phyloP scores from a whole-genome alignment of 64 coral and sea anemone genomes.

The Hydrozoanthus tunicans region DNA sequence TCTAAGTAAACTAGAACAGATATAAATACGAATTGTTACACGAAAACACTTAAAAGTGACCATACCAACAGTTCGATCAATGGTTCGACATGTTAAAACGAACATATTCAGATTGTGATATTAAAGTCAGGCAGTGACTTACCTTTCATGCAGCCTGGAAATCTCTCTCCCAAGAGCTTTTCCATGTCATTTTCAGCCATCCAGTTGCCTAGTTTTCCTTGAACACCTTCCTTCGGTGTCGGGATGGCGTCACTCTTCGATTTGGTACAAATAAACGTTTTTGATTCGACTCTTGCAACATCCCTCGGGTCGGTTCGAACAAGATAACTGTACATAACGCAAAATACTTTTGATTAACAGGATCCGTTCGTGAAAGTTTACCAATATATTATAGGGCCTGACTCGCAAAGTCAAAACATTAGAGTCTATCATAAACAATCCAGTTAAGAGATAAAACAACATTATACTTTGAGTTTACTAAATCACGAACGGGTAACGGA shows the following conservation, averaged over 20 bases:
- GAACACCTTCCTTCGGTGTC: constrained; percentile 58
- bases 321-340: constrained; percentile 54
- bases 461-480: not conserved
- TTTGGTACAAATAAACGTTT: constrained; percentile 89
- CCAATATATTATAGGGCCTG: not conserved
- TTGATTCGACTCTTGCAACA: constrained; percentile 90
- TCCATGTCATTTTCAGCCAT: constrained; percentile 67
- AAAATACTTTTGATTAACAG: not conserved
- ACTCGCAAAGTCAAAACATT: not conserved
- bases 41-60: not conserved
- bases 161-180: constrained; percentile 72
- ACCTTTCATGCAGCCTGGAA: constrained; percentile 99
- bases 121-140: not conserved
- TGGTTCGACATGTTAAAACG: not conserved
- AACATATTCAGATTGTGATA: not conserved
- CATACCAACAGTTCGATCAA: not conserved
- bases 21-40: no score
- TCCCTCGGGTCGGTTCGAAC: constrained; percentile 89
- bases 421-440: constrained; percentile 14
- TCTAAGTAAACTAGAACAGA: no score
- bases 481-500: not conserved
- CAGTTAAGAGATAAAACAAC: not conserved
- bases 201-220: constrained; percentile 89
- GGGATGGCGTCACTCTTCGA: constrained; percentile 71
- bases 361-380: not conserved